phyloP scores from a whole-genome alignment of 2,888 invertebrate genomes.

The Pollenia griseotomentosa region DNA sequence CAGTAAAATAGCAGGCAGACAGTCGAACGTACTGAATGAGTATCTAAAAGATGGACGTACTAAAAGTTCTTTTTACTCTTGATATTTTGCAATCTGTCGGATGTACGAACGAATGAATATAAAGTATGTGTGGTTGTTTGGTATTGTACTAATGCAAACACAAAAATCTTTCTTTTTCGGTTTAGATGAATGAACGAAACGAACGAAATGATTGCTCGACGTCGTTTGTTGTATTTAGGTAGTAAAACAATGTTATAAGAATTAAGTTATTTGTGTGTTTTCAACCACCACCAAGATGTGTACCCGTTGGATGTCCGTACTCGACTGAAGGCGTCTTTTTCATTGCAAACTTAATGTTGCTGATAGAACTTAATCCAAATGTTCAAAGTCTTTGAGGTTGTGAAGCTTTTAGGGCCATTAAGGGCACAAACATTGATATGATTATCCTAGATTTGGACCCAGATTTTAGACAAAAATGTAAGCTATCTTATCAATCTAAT shows the following conservation, averaged over 20 bases:
- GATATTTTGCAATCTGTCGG: conserved; percentile 68
- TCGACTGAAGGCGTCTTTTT: conserved; percentile 87
- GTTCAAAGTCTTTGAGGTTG: conserved; percentile 76
- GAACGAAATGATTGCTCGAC: conserved; percentile 36
- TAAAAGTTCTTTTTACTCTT: conserved; percentile 58
- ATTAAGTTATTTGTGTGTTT: conserved; percentile 67
- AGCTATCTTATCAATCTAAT: conserved; percentile 74
- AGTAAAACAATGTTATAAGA: conserved; percentile 65
- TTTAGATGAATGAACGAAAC: conserved; percentile 60
- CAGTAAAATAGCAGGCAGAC: conserved; percentile 34
- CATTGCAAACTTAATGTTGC: conserved; percentile 89
- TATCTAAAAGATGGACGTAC: conserved; percentile 47
- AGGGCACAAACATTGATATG: conserved; percentile 73
- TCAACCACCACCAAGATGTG: conserved; percentile 84
- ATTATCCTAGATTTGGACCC: conserved; percentile 40
- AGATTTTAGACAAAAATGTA: conserved; percentile 59
- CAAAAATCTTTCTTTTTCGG: conserved; percentile 58
- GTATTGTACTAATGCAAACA: conserved; percentile 61
- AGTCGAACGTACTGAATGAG: conserved; percentile 37
- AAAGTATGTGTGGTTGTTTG: conserved; percentile 46
- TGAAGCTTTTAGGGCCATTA: conserved; percentile 75
- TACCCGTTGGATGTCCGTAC: conserved; percentile 86
- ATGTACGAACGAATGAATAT: conserved; percentile 29
- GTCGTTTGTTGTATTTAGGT: conserved; percentile 64
- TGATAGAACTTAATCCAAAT: conserved; percentile 87